Base-by-base conservation (phyloP, 30 jellyfish, hydroid and myxozoan species). In the Euphysa ruthae region DNA sequence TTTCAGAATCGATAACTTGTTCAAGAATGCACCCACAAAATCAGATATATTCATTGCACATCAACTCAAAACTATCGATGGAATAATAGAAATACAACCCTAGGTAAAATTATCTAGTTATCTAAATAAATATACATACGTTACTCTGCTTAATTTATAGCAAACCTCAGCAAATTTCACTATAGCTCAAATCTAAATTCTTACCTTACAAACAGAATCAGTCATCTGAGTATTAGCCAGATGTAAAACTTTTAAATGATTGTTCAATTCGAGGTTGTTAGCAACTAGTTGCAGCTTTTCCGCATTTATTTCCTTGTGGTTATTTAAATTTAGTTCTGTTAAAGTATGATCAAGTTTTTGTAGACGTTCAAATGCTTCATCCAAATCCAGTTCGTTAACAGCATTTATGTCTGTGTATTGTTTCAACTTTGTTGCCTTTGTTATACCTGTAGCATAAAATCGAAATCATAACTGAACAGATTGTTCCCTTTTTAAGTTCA, bases 401-500 rank as follows among this genome's bases (percentile, higher is more conserved):
- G 95, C 95, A 30, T 84, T 77, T 4, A 51, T 60, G 75, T 84
- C 95, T 0, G 95, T 76, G 76, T 75, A 84, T 43, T 84, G 78
- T 55, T 77, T 84, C 70, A 32, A 21, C 29, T 77, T 84, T 28
- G 91, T 63, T 58, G 94, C 87, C 28, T 61, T 63, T 7, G 87
- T 82, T 14, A 84, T 86, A 13, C 95, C 95, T 84, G 51, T 20
- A 49, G 44, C 30, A 18, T 8, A 20, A 15, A 75, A 16, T 24
- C 0, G 50, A 25, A 25, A 32, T 19, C 18, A 19, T 7, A 26
- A 14, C 32, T 13, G 30, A 12, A 28, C 13, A 58, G 10, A 51
- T 6, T 51, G 8, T 51, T n/a, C n/a, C n/a, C n/a, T n/a, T n/a
- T n/a, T n/a, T n/a, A n/a, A n/a, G n/a, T n/a, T n/a, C n/a, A n/a